phyloP scores from a whole-genome alignment of 2,797 vertebrate species.

The Propithecus deckenii region DNA sequence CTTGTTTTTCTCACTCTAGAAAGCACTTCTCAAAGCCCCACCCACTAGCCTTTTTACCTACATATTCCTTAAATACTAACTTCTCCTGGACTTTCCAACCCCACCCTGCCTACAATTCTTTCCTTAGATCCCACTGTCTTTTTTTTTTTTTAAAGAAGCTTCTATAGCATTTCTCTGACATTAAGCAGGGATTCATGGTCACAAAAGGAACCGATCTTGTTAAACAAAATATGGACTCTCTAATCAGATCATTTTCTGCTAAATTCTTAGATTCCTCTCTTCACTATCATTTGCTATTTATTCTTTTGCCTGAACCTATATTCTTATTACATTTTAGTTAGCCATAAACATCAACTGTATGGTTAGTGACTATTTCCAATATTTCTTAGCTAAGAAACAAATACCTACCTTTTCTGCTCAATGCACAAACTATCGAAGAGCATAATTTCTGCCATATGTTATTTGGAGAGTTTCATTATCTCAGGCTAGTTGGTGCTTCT shows the following conservation, averaged over 20 bases:
- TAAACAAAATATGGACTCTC: background rate
- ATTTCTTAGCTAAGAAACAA: background rate
- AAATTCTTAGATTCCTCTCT: background rate
- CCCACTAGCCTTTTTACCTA: rapidly evolving
- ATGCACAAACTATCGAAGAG: rapidly evolving
- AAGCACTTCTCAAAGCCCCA: background rate
- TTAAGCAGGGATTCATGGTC: background rate
- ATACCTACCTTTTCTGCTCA: background rate
- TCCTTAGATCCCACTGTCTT: rapidly evolving
- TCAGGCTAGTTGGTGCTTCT: background rate
- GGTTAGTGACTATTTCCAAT: background rate
- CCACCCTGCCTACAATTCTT: rapidly evolving
- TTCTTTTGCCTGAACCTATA: background rate
- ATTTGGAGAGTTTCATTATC: background rate
- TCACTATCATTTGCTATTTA: background rate
- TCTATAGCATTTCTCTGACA: background rate
- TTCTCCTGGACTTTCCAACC: background rate
- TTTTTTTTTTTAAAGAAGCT: background rate
- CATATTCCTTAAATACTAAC: background rate
- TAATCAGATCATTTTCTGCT: background rate
- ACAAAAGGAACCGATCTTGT: background rate
- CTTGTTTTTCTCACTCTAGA: background rate
- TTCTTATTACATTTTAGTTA: background rate
- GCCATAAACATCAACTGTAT: background rate
- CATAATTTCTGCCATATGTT: background rate